Conservation (phyloP, 2,797 vertebrate genomes). For the Telmatherina bonti region DNA sequence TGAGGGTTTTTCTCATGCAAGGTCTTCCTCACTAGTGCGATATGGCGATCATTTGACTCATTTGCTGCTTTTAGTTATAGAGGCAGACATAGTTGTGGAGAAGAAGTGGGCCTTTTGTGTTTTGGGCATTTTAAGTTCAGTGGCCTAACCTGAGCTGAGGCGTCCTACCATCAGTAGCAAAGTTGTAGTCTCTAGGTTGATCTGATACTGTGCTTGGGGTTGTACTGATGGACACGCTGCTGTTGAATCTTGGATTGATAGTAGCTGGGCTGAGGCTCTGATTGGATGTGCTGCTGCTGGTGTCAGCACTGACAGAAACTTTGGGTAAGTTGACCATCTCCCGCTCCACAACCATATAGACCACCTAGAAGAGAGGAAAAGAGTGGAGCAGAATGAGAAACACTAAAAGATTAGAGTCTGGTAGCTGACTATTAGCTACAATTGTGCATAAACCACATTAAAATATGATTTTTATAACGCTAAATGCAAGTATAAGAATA, state of each 20-base stretch:
- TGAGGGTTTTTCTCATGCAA: conserved; percentile 18
- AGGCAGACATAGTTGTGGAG: not conserved
- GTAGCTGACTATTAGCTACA: too few relatives aligned
- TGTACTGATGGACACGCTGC: conserved; percentile 70
- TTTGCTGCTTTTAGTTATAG: not conserved
- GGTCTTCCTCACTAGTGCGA: not conserved
- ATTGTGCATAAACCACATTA: not conserved
- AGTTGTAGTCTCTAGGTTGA: conserved; percentile 78
- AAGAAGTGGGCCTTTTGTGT: not conserved
- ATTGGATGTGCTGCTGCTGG: conserved; percentile 52
- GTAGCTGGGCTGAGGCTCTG: conserved; percentile 31
- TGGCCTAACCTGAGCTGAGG: not conserved
- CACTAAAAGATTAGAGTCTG: not conserved
- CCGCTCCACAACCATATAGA: conserved; percentile 84
- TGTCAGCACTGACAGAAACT: conserved; percentile 56
- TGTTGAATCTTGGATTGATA: conserved; percentile 65
- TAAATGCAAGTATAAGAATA: too few relatives aligned
- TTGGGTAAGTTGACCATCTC: conserved; percentile 53
- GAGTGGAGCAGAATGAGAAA: not conserved
- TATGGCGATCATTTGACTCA: not conserved
- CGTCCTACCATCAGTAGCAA: conserved; percentile 86
- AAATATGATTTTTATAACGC: too few relatives aligned
- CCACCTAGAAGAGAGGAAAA: conserved; percentile 73
- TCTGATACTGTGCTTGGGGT: conserved; percentile 65
- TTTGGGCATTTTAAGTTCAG: not conserved